Evolutionary conservation across 1,140 invertebrate species (phyloP).

Genomic region (Heliconius hewitsoni): DNA sequence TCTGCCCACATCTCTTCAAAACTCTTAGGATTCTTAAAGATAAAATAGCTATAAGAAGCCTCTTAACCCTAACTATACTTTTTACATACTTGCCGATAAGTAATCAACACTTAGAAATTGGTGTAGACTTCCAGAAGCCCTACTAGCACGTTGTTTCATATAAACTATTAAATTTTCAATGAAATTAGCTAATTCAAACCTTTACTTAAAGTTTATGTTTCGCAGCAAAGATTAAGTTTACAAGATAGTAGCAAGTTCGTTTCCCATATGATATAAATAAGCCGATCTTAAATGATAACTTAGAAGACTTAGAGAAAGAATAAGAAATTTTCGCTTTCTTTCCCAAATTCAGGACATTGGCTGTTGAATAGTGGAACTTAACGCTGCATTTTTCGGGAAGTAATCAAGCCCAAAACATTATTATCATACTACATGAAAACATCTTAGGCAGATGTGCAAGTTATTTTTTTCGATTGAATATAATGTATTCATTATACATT

Average conservation of each 20-base stretch:
- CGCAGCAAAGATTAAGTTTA: too few species aligned
- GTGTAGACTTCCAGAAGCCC: not conserved
- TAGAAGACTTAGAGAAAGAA: too few species aligned
- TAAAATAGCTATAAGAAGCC: not conserved
- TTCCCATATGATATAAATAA: not conserved
- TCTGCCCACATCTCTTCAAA: not conserved
- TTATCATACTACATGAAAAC: too few species aligned
- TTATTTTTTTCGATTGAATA: too few species aligned
- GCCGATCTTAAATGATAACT: too few species aligned
- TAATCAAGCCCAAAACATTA: too few species aligned
- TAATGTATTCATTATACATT: too few species aligned
- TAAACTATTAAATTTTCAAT: not conserved
- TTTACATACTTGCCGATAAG: not conserved
- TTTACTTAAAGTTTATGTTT: not conserved
- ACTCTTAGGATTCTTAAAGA: not conserved
- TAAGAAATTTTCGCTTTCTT: too few species aligned
- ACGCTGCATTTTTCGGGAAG: too few species aligned
- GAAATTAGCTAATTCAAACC: not conserved
- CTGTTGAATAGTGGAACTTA: too few species aligned
- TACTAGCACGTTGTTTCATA: not conserved
- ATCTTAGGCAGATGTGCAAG: too few species aligned
- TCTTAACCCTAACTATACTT: not conserved
- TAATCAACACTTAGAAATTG: not conserved
- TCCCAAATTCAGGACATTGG: too few species aligned
- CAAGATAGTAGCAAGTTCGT: not conserved